Evolutionary conservation across 2,888 invertebrate genomes (phyloP).

Genomic region (Timema podura): DNA sequence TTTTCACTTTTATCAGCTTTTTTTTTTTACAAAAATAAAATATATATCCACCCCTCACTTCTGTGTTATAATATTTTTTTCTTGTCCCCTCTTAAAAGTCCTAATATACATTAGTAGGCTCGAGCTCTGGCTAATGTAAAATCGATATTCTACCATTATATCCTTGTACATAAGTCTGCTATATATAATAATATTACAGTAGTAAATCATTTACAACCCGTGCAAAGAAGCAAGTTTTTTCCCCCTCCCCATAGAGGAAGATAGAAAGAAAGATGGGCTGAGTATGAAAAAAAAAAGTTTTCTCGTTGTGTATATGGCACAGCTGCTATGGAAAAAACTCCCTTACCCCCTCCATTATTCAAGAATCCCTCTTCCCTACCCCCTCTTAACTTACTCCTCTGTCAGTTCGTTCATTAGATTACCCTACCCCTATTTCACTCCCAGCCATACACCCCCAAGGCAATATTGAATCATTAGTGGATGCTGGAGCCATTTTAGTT

Average conservation of each 20-base stretch:
- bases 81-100: constrained; percentile 4
- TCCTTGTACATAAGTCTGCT: constrained; percentile 14
- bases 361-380: constrained; percentile 9
- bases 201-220: constrained; percentile 20
- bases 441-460: neutral
- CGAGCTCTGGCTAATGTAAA: constrained; percentile 23
- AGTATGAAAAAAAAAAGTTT: constrained; percentile 15
- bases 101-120: constrained; percentile 21
- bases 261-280: constrained; percentile 20
- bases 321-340: constrained; percentile 14
- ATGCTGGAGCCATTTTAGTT: too few species aligned
- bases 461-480: neutral
- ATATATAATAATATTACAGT: constrained; percentile 13
- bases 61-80: constrained; percentile 14
- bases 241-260: neutral
- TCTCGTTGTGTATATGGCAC: constrained; percentile 18
- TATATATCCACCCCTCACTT: neutral
- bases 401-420: constrained; percentile 16
- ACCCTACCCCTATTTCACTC: neutral
- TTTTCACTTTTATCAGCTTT: too few species aligned
- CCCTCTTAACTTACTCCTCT: constrained; percentile 13
- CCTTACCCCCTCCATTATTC: too few species aligned
- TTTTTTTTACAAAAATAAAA: too few species aligned
- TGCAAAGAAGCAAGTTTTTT: constrained; percentile 18
- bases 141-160: constrained; percentile 26